Percentiles rank a stretch among this genome's conserved stretches.
Evolutionary conservation across 2,888 invertebrate species (phyloP).

Genomic region (Phymatocera aterrima): DNA sequence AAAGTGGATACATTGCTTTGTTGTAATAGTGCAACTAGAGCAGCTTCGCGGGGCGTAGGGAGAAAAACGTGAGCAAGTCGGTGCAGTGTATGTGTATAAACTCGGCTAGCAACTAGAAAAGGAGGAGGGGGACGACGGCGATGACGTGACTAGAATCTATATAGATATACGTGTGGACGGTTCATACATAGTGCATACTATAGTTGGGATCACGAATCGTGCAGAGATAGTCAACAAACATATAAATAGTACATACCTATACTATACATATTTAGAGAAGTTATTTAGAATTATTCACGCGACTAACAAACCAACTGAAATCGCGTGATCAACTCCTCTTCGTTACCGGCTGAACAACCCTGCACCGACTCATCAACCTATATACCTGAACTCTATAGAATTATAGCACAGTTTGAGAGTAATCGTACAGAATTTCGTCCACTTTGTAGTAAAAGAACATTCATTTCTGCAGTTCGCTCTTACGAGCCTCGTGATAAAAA

Average conservation of each 20-base stretch:
- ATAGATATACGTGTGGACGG: too few relatives aligned
- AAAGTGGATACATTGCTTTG: conserved; percentile 5
- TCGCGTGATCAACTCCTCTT: conserved; percentile 16
- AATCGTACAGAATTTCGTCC: too few relatives aligned
- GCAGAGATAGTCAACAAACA: too few relatives aligned
- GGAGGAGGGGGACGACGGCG: neutral
- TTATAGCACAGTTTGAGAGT: neutral
- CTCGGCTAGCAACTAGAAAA: neutral
- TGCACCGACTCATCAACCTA: neutral
- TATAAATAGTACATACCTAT: neutral
- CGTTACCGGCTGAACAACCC: neutral
- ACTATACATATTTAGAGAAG: neutral
- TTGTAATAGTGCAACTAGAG: conserved; percentile 18
- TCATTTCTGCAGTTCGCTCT: too few relatives aligned
- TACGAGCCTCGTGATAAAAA: too few relatives aligned
- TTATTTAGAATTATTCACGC: conserved; percentile 18
- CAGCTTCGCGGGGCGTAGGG: neutral
- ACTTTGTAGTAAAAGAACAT: too few relatives aligned
- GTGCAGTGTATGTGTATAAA: neutral
- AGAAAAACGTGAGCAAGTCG: neutral
- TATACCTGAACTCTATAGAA: neutral
- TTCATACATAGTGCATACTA: too few relatives aligned
- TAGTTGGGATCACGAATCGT: too few relatives aligned
- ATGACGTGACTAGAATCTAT: too few relatives aligned
- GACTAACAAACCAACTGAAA: neutral